Evolutionary conservation across 2,888 invertebrate genomes (phyloP).

Genomic region (Teleiodes luculella): DNA sequence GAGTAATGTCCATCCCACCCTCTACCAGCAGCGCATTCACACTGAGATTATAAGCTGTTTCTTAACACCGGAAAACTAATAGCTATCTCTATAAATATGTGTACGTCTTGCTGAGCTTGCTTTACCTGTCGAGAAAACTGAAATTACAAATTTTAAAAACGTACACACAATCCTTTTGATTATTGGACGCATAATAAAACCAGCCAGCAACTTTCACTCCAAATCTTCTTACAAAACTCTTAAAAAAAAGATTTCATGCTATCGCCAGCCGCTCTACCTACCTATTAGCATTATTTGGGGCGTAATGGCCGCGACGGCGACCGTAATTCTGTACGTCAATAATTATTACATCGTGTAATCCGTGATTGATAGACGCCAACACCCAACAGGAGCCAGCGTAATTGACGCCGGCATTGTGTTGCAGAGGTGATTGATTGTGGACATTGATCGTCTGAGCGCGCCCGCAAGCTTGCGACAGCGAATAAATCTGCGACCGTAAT

Average conservation of each 20-base stretch:
- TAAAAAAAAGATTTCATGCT: background rate
- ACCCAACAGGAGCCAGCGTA: constrained; percentile 58
- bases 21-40: constrained; percentile 19
- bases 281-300: constrained; percentile 50
- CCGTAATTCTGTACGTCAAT: constrained; percentile 61
- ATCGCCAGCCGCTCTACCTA: constrained; percentile 26
- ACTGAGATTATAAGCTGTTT: constrained; percentile 4
- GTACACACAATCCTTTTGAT: background rate
- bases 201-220: background rate
- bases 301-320: constrained; percentile 28
- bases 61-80: background rate
- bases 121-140: no score
- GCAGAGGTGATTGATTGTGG: constrained; percentile 52
- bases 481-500: constrained; percentile 54
- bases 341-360: constrained; percentile 64
- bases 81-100: no score
- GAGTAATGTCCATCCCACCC: constrained; percentile 23
- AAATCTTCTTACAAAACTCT: background rate
- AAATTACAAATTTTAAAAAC: no score
- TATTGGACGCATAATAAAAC: background rate
- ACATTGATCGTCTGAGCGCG: constrained; percentile 23
- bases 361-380: constrained; percentile 60
- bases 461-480: constrained; percentile 37
- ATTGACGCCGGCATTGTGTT: constrained; percentile 62
- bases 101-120: background rate